These are phyloP conservation scores for Helicorthomorpha holstii DNA, from an alignment of 1,140 invertebrate genomes.

Conservation along the genomic window DNA sequence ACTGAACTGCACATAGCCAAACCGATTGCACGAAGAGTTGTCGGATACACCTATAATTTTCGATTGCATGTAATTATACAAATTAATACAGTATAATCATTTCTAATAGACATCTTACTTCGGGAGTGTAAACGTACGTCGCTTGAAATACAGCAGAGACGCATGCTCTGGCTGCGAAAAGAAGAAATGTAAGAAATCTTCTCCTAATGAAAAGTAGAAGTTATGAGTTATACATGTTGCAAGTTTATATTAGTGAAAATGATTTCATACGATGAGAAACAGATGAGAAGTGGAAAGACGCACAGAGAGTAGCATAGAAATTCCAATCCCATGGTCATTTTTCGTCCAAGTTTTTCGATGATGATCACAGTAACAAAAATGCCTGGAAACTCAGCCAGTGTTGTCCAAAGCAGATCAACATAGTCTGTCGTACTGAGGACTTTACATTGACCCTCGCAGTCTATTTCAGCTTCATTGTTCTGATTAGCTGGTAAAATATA, in stretches of 20 bases:
- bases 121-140: constrained; percentile 87
- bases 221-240: constrained; percentile 7
- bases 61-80: not conserved
- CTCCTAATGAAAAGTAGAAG: constrained; percentile 33
- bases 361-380: constrained; percentile 82
- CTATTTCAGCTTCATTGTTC: not conserved
- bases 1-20: constrained; percentile 78
- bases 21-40: constrained; percentile 66
- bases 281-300: constrained; percentile 60
- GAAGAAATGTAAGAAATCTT: constrained; percentile 55
- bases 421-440: constrained; percentile 64
- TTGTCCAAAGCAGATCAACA: constrained; percentile 84
- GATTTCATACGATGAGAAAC: constrained; percentile 46
- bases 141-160: constrained; percentile 89
- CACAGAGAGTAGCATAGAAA: constrained; percentile 71
- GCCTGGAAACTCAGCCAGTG: constrained; percentile 85
- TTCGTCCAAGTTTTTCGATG: constrained; percentile 76
- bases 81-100: not conserved
- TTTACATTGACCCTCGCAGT: constrained; percentile 52
- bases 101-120: constrained; percentile 35
- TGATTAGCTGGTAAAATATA: not conserved
- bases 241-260: not conserved
- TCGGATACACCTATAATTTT: constrained; percentile 53
- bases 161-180: constrained; percentile 78
- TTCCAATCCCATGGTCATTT: constrained; percentile 86